These are phyloP conservation scores for Pseudochaenichthys georgianus DNA, from an alignment of 2,797 vertebrate species.

Conservation along the genomic window DNA sequence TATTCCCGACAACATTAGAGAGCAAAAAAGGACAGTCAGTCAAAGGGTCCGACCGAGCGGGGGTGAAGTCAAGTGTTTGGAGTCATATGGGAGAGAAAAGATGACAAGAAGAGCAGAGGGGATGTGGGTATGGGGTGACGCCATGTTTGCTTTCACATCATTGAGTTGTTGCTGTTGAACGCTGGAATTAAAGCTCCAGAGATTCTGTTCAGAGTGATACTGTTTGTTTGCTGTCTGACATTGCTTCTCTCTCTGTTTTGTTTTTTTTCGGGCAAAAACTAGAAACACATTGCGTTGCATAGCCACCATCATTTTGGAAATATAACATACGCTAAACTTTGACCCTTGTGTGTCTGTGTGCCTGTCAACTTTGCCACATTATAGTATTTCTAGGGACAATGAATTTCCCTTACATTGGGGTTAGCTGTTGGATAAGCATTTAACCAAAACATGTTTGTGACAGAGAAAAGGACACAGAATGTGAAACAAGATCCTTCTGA, in stretches of 20 bases:
- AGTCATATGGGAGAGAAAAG: conserved; percentile 18
- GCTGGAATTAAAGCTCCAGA: conserved; percentile 71
- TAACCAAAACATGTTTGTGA: conserved; percentile 3
- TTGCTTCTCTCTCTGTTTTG: conserved; percentile 10
- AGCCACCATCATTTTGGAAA: conserved; percentile 46
- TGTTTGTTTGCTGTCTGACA: conserved; percentile 49
- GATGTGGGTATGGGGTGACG: conserved; percentile 15
- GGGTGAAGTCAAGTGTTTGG: conserved; percentile 22
- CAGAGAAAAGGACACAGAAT: background rate
- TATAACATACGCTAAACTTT: conserved; percentile 55
- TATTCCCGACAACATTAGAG: conserved; percentile 55
- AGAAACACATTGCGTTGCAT: conserved; percentile 36
- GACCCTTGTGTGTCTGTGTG: conserved; percentile 26
- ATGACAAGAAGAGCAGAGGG: conserved; percentile 38
- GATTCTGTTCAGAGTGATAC: conserved; percentile 53
- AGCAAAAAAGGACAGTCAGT: conserved; percentile 60
- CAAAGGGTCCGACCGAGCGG: conserved; percentile 33
- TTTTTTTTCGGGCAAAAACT: conserved; percentile 25
- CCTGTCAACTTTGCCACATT: conserved; percentile 27
- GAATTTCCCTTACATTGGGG: conserved; percentile 11
- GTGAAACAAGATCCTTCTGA: background rate
- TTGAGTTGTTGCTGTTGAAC: conserved; percentile 64
- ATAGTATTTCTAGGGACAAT: conserved; percentile 44
- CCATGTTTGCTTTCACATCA: conserved; percentile 57
- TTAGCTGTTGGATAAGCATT: conserved; percentile 15